Evolutionary conservation across 35 echinoderm and acorn worm genomes (phyloP).

Genomic region (Chiridota heheva): DNA sequence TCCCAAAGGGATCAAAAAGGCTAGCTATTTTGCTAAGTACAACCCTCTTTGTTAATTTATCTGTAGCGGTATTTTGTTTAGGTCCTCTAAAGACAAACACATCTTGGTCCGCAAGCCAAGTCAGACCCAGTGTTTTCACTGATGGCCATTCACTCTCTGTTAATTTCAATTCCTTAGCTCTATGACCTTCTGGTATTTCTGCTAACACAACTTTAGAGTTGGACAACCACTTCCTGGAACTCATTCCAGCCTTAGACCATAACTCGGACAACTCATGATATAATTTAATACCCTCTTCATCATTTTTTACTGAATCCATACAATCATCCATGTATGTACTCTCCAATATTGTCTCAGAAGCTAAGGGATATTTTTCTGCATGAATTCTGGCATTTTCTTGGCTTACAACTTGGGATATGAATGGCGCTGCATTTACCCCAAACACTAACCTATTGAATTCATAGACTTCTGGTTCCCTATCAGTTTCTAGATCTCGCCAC

Average conservation of each 20-base stretch:
- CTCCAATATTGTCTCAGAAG: constrained; percentile 13
- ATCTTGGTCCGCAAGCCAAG: background rate
- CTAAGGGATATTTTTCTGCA: constrained; percentile 15
- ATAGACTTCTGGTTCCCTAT: constrained; percentile 27
- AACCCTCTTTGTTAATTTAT: constrained; percentile 12
- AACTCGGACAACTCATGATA: constrained; percentile 19
- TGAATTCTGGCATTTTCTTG: constrained; percentile 21
- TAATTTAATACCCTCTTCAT: constrained; percentile 22
- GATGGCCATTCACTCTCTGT: background rate
- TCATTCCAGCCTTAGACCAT: constrained; percentile 13
- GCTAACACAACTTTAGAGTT: constrained; percentile 16
- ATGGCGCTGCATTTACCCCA: constrained; percentile 18
- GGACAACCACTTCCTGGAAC: constrained; percentile 32
- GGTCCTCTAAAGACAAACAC: background rate
- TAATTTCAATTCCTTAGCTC: constrained; percentile 26
- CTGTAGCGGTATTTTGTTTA: background rate
- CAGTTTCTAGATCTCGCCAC: too few species aligned
- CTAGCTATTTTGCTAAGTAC: background rate
- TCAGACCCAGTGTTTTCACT: constrained; percentile 5
- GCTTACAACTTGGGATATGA: constrained; percentile 26
- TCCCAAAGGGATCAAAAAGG: constrained; percentile 1
- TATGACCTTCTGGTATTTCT: constrained; percentile 24
- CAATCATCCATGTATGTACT: constrained; percentile 27
- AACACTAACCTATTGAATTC: constrained; percentile 44
- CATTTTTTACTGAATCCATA: constrained; percentile 23